phyloP scores from a whole-genome alignment of 2,888 invertebrate genomes.

The Agrotis ipsilon region DNA sequence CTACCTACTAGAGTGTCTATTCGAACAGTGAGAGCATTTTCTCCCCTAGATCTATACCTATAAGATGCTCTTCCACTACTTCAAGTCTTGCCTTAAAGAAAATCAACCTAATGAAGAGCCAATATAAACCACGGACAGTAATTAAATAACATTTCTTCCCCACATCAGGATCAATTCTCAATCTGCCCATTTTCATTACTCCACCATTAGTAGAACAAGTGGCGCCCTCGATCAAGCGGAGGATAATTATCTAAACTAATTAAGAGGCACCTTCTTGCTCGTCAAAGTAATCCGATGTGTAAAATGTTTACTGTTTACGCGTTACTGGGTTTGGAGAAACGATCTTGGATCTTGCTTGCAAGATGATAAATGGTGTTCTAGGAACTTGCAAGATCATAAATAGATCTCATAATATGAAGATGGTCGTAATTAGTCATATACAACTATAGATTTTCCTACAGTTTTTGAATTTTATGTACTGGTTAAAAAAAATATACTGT shows the following conservation, averaged over 20 bases:
- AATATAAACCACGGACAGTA: conserved; percentile 4
- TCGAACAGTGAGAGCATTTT: no score
- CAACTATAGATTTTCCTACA: no score
- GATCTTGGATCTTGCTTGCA: background rate
- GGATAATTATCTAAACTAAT: conserved; percentile 60
- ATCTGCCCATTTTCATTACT: conserved; percentile 54
- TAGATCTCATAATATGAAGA: no score
- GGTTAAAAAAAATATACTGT: no score
- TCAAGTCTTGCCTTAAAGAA: background rate
- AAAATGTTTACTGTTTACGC: conserved; percentile 38
- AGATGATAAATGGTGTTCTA: background rate
- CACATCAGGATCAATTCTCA: conserved; percentile 18
- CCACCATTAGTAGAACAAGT: conserved; percentile 30
- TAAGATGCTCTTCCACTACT: background rate
- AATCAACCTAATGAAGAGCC: conserved; percentile 15
- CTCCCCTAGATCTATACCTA: no score
- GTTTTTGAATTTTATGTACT: no score
- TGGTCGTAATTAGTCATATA: no score
- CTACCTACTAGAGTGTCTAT: no score
- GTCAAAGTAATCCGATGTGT: conserved; percentile 42
- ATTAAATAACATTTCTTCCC: conserved; percentile 5
- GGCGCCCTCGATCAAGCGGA: conserved; percentile 37
- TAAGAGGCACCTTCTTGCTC: conserved; percentile 45
- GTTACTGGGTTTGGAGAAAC: background rate
- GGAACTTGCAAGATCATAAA: no score